Evolutionary conservation across 2,113 vertebrate species (phyloP), one percentile per base, ranked within the genome.

Genomic region (Catharus fuscescens): DNA sequence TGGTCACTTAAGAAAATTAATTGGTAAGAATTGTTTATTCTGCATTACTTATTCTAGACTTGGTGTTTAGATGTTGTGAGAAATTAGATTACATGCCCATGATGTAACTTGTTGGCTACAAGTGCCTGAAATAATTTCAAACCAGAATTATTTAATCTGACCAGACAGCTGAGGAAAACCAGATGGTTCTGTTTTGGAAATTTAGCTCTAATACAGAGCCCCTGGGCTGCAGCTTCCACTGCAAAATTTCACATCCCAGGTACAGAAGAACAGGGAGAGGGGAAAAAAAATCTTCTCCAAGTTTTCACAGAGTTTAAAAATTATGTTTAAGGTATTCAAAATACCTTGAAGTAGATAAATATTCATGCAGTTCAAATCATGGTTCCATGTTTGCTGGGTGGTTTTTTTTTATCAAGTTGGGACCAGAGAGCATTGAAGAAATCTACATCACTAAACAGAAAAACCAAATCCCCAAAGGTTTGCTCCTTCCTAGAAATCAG

Each of bases 221-320:
- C n/a, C 16, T 81, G 42, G 32, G 10, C 28, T 69, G 26, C 24
- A 65, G 38, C 24, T 81, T 10, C 8, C 4, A 2, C 14, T 56
- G 9, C 6, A 42, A 32, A n/a, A 81, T 74, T 90, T 92, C 12
- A 25, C 14, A 28, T 26, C 7, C 31, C 4, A 36, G 21, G 4
- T 36, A 14, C 10, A 40, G 45, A 72, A 74, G 32, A 28, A 71
- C 25, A 3, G 6, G 15, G 18, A 6, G 14, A 2, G 2, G 9
- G 8, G 1, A 2, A 28, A 10, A 26, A 10, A 56, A 31, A 32
- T 1, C 5, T 2, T 42, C 13, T 69, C 21, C 3, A 45, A 21
- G 10, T 62, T 62, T 50, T 76, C 3, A 48, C 21, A 14, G 29
- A 20, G 8, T 48, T 88, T 10, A 78, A 61, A 47, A 18, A 16